Percentiles rank a stretch among this genome's conserved stretches.
Evolutionary conservation across 2,888 invertebrate species (phyloP).

Genomic region (Chesias legatella): DNA sequence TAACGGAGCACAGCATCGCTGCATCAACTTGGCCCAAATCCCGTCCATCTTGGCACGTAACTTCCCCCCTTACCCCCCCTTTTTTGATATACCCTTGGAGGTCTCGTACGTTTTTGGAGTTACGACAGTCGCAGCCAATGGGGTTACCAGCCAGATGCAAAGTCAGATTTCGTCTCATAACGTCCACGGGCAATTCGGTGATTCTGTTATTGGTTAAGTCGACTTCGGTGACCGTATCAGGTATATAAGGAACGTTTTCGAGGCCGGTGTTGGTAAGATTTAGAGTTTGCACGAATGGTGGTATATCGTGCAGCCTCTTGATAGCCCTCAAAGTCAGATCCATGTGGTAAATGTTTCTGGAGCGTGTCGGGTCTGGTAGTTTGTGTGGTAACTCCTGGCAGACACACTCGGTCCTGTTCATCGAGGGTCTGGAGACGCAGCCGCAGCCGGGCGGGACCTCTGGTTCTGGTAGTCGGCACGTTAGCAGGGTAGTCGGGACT

Average conservation of each 20-base stretch:
- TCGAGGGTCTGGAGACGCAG: conserved; percentile 17
- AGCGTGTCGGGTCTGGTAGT: conserved; percentile 12
- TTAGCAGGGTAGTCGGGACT: conserved; percentile 4
- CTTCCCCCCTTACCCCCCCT: too few species aligned
- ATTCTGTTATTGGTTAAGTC: conserved; percentile 22
- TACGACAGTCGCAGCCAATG: conserved; percentile 21
- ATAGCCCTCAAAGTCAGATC: conserved; percentile 4
- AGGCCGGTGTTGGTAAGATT: conserved; percentile 6
- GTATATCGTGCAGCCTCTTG: background rate
- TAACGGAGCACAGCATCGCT: conserved; percentile 31
- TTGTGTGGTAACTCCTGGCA: background rate
- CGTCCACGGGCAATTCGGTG: background rate
- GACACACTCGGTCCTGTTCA: conserved; percentile 11
- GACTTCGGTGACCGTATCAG: conserved; percentile 5
- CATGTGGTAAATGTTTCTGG: background rate
- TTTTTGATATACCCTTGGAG: conserved; percentile 4
- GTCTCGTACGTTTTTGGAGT: conserved; percentile 3
- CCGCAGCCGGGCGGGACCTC: conserved; percentile 2
- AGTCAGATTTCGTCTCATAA: conserved; percentile 12
- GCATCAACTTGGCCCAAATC: conserved; percentile 15
- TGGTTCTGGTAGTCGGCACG: conserved; percentile 9
- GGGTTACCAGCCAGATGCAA: conserved; percentile 16
- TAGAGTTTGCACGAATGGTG: conserved; percentile 4
- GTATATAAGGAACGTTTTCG: conserved; percentile 2
- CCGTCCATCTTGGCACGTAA: background rate